A percentile compares a stretch with the other conserved stretches of the same genome.
Evolutionary conservation across 2,113 vertebrate genomes (phyloP).

Genomic region (Hyperoodon ampullatus): DNA sequence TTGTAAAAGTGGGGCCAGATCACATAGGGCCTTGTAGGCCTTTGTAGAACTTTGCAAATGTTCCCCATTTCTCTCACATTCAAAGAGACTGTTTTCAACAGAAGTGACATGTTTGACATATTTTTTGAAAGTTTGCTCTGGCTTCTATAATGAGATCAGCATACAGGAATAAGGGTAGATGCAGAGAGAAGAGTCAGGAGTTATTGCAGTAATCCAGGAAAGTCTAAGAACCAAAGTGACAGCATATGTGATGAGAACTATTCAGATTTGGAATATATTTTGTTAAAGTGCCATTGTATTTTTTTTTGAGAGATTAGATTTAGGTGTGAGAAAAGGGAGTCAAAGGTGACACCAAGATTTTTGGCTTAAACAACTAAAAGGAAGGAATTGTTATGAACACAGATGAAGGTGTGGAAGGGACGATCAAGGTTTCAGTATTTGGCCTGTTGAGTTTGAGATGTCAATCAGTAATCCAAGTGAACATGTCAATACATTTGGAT

Average conservation of each 20-base stretch:
- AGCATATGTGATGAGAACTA: background rate
- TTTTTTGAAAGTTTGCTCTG: background rate
- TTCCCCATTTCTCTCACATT: background rate
- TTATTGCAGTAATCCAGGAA: background rate
- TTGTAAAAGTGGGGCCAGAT: too few species aligned
- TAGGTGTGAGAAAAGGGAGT: background rate
- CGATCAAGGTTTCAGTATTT: background rate
- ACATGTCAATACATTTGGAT: background rate
- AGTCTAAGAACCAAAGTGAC: background rate
- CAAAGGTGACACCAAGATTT: background rate
- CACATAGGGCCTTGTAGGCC: too few species aligned
- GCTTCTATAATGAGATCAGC: background rate
- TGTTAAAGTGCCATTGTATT: background rate
- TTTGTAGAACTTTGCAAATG: too few species aligned
- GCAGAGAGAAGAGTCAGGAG: background rate
- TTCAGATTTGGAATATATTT: background rate
- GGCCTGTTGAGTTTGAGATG: background rate
- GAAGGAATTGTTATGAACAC: background rate
- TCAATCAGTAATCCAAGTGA: background rate
- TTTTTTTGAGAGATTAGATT: background rate
- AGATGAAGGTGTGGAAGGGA: background rate
- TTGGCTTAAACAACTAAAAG: background rate
- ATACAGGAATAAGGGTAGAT: background rate
- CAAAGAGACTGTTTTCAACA: background rate
- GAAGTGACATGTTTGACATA: background rate